phyloP scores from a whole-genome alignment of 1,140 invertebrate species.

The Pachypeltis micranthus region DNA sequence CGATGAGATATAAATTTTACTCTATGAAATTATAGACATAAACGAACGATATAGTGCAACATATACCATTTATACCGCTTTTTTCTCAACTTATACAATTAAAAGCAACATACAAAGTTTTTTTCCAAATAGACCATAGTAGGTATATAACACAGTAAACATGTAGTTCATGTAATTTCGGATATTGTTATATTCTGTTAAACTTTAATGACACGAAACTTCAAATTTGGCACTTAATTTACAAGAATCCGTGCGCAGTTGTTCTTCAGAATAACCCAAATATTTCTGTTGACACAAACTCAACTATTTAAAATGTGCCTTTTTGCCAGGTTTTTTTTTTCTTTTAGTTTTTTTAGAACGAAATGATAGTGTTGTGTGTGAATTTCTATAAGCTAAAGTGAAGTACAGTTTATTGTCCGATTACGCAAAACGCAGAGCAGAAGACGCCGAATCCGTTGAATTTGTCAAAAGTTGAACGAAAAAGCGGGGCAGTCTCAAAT shows the following conservation, averaged over 20 bases:
- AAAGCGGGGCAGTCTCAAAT: too few relatives aligned
- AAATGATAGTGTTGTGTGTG: too few relatives aligned
- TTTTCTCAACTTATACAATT: conserved; percentile 13
- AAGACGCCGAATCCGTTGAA: background rate
- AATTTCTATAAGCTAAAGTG: conserved; percentile 2
- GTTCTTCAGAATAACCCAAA: conserved; percentile 2
- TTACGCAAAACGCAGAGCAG: conserved; percentile 10
- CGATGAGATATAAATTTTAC: conserved; percentile 16
- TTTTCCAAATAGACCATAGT: conserved; percentile 19
- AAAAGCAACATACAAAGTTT: conserved; percentile 15
- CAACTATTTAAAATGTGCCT: too few relatives aligned
- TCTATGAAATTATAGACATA: conserved; percentile 15
- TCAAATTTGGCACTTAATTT: conserved; percentile 17
- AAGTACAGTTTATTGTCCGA: conserved; percentile 19
- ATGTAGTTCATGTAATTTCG: conserved; percentile 8
- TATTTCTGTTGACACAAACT: background rate
- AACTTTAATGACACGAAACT: conserved; percentile 11
- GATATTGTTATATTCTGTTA: conserved; percentile 7
- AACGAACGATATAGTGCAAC: conserved; percentile 11
- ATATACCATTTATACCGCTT: conserved; percentile 8
- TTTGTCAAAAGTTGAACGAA: conserved; percentile 4
- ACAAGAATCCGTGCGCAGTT: background rate
- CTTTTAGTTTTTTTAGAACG: conserved; percentile 14
- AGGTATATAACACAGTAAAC: conserved; percentile 5
- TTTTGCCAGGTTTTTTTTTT: too few relatives aligned